Percentiles rank a stretch among this genome's conserved stretches.
phyloP scores from a whole-genome alignment of 2,888 invertebrate species.

The Abscondita cerata region DNA sequence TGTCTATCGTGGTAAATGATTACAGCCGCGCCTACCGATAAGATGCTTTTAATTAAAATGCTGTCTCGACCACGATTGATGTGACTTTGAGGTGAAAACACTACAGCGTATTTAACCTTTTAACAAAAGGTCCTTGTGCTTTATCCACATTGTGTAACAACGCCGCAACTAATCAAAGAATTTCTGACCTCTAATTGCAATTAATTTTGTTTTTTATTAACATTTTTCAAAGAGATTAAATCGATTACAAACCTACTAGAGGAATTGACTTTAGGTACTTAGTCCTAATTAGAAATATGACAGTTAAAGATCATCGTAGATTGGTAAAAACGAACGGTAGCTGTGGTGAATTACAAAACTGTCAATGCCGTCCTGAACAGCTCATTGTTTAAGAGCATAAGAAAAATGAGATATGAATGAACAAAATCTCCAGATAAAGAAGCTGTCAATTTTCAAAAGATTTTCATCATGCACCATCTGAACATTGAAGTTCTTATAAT shows the following conservation, averaged over 20 bases:
- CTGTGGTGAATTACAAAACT: constrained; percentile 55
- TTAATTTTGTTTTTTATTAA: too few species aligned
- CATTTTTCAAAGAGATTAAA: background rate
- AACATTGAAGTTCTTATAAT: constrained; percentile 57
- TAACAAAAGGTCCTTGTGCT: constrained; percentile 7
- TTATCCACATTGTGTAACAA: background rate
- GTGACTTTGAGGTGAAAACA: constrained; percentile 46
- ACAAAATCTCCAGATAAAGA: constrained; percentile 60
- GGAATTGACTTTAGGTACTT: constrained; percentile 27
- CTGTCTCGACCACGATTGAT: constrained; percentile 60
- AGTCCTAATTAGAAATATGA: constrained; percentile 57
- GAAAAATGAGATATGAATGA: constrained; percentile 60
- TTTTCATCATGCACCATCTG: constrained; percentile 60
- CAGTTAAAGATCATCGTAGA: constrained; percentile 54
- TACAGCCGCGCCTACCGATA: constrained; percentile 61
- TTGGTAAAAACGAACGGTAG: constrained; percentile 57
- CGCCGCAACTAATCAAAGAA: too few species aligned
- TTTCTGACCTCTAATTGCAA: too few species aligned
- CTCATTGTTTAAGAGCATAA: constrained; percentile 55
- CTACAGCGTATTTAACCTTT: constrained; percentile 18
- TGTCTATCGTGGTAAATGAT: constrained; percentile 58
- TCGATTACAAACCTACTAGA: constrained; percentile 7
- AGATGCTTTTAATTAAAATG: constrained; percentile 63
- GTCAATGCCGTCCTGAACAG: constrained; percentile 52
- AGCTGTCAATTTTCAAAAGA: constrained; percentile 59